A percentile compares a stretch with the other conserved stretches of the same genome.
phyloP scores from a whole-genome alignment of 1,140 invertebrate species.

The Sarcophaga peregrina region DNA sequence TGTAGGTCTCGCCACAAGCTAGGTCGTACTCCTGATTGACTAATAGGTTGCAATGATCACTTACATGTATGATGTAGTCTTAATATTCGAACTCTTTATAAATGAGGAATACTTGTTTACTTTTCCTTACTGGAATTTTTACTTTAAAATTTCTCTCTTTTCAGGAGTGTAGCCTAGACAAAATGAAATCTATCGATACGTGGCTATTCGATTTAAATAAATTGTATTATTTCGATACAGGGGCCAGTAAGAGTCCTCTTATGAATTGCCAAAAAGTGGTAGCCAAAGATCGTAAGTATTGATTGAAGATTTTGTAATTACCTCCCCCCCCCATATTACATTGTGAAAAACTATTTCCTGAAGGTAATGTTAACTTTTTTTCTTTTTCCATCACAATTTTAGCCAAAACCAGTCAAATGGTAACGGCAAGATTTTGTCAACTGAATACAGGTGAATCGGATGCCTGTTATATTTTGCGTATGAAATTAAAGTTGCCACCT shows the following conservation, averaged over 20 bases:
- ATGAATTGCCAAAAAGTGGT: slow-evolving; percentile 65
- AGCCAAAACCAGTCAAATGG: slow-evolving; percentile 55
- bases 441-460: slow-evolving; percentile 62
- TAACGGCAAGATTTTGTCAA: slow-evolving; percentile 62
- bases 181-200: slow-evolving; percentile 60
- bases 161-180: slow-evolving; percentile 61
- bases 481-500: slow-evolving; percentile 47
- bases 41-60: no score
- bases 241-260: slow-evolving; percentile 55
- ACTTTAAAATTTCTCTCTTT: background rate
- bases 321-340: background rate
- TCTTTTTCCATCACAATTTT: background rate
- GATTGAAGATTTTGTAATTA: background rate
- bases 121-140: background rate
- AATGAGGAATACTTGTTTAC: no score
- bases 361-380: no score
- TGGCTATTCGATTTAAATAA: slow-evolving; percentile 63
- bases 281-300: slow-evolving; percentile 59
- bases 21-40: no score
- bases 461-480: slow-evolving; percentile 57
- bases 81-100: no score
- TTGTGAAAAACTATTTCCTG: background rate
- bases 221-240: slow-evolving; percentile 61
- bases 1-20: no score
- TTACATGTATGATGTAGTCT: no score